Evolutionary conservation across 2,113 vertebrate genomes (phyloP), one percentile per base, ranked within the genome.

Genomic region (Eolophus roseicapilla): DNA sequence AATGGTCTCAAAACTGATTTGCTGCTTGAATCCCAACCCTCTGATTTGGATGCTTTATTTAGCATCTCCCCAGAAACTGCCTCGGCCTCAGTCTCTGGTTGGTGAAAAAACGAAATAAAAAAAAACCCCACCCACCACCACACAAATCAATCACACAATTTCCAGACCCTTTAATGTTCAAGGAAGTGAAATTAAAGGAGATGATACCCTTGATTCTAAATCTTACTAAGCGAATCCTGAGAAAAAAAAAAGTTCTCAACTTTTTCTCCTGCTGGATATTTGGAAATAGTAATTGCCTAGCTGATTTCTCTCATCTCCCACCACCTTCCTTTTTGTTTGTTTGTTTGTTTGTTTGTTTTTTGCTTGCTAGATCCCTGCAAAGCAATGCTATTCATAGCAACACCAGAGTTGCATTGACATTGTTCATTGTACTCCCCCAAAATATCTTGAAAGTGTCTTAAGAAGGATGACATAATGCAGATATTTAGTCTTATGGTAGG

Each of bases 21-120:
- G 29, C 44, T 92, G 21, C 23, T 39, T 68, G 33, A 94, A 82
- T 92, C 19, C 19, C 63, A 93, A 12, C 11, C 41, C 20, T 80
- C 19, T 47, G 50, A 80, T 91, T n/a, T 86, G 50, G 33, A 59
- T 70, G 28, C 21, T 89, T 92, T 86, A 70, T 90, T 91, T 80
- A 82, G 37, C 80, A 27, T 91, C 59, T 62, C 21, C 73, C 41
- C 59, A 95, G 59, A 88, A 88, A 85, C 21, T 88, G 44, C 7
- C 27, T 67, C 49, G 62, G 14, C 2, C 15, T 88, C 17, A 24
- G 18, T 57, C 21, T 41, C 24, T 65, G 9, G 10, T 60, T 84
- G 43, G 29, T 44, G 65, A 70, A 87, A 91, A 86, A 83, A 60
- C 1, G 3, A 1, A 1, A 41, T 41, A 1, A 1, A 11, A 81